Conservation (phyloP, 1,140 invertebrate genomes). For the Heliothis subflexa region DNA sequence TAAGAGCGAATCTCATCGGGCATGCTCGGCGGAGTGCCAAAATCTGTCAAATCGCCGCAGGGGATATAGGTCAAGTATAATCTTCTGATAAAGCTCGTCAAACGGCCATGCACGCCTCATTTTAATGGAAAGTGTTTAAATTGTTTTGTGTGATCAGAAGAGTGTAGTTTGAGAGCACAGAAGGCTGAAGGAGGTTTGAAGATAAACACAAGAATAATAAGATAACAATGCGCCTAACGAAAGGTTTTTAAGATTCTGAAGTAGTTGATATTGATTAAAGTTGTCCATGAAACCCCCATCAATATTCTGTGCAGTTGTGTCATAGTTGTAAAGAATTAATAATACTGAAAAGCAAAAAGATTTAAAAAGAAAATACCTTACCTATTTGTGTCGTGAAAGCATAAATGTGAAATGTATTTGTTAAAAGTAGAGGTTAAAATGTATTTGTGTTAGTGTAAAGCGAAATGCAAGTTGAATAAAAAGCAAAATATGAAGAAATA, state of each 20-base stretch:
- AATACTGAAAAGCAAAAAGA: constrained; percentile 5
- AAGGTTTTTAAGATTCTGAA: too few species aligned
- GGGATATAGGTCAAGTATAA: constrained; percentile 25
- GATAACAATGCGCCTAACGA: too few species aligned
- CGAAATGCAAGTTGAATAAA: constrained; percentile 2
- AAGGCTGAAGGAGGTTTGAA: too few species aligned
- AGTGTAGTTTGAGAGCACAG: neutral
- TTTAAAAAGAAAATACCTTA: neutral
- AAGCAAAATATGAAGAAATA: constrained; percentile 35
- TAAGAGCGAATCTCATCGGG: neutral
- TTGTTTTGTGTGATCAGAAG: neutral
- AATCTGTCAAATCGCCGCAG: constrained; percentile 23
- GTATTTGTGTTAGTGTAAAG: constrained; percentile 26
- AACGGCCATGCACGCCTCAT: constrained; percentile 1
- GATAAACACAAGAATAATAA: too few species aligned
- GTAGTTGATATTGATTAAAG: neutral
- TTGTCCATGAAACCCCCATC: neutral
- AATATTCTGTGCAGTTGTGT: neutral
- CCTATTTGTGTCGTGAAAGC: constrained; percentile 16
- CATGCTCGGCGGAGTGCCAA: constrained; percentile 21
- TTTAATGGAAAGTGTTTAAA: neutral
- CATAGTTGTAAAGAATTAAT: neutral
- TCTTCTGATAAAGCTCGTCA: constrained; percentile 18
- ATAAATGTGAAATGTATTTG: constrained; percentile 12
- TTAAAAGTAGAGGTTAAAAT: constrained; percentile 4